These are phyloP conservation scores for Chiroxiphia lanceolata DNA, from an alignment of 2,797 vertebrate species.

Conservation along the genomic window DNA sequence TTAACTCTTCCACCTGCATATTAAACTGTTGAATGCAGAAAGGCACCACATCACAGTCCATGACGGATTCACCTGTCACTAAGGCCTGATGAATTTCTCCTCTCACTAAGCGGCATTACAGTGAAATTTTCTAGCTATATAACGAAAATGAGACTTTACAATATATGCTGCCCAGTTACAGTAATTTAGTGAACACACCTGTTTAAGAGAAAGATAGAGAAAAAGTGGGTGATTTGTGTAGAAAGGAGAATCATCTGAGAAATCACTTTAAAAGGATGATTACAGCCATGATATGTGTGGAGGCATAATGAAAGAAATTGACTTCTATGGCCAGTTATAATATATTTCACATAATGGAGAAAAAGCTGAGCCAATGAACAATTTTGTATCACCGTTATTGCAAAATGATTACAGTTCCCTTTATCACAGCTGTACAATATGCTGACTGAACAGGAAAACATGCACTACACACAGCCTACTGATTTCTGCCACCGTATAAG, in stretches of 20 bases:
- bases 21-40: background rate
- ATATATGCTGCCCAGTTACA: background rate
- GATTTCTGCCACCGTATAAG: constrained; percentile 35
- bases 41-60: accelerated
- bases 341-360: background rate
- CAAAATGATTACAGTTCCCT: constrained; percentile 26
- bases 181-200: background rate
- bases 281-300: background rate
- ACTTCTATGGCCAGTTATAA: background rate
- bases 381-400: background rate
- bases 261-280: background rate
- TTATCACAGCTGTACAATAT: constrained; percentile 23
- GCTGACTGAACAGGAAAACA: constrained; percentile 58
- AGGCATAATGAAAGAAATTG: background rate
- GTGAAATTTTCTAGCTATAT: background rate
- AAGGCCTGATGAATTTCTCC: background rate
- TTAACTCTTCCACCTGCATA: background rate
- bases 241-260: background rate
- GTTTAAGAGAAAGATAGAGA: background rate
- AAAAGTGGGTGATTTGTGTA: background rate
- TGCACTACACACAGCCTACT: background rate
- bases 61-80: background rate
- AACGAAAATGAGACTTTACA: background rate
- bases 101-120: background rate
- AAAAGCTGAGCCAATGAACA: constrained; percentile 36